A percentile compares a stretch with the other conserved stretches of the same genome.
Conservation (phyloP, 2,797 vertebrate genomes). For the Acridotheres tristis region DNA sequence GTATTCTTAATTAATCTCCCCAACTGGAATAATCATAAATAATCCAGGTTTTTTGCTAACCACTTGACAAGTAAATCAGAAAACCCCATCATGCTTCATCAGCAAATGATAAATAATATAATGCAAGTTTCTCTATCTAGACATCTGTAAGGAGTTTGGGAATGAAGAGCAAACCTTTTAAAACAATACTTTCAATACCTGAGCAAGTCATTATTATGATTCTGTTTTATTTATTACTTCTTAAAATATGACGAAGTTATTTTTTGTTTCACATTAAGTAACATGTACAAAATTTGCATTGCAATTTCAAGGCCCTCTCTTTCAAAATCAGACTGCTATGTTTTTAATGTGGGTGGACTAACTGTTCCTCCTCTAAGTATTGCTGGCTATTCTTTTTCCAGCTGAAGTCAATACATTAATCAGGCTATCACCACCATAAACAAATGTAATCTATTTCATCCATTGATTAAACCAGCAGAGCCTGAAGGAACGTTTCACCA, state of each 20-base stretch:
- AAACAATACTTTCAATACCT: background rate
- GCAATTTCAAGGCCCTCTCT: background rate
- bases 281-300: background rate
- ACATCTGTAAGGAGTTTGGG: background rate
- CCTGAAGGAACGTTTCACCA: constrained; percentile 7
- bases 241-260: background rate
- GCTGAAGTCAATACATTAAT: background rate
- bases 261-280: background rate
- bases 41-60: background rate
- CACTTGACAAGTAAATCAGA: background rate
- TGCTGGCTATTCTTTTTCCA: background rate
- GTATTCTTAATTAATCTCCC: background rate
- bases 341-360: background rate
- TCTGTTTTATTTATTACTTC: background rate
- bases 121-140: background rate
- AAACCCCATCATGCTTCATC: background rate
- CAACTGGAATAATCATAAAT: background rate
- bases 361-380: background rate
- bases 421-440: constrained; percentile 1
- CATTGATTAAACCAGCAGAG: constrained; percentile 40
- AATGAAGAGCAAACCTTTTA: background rate
- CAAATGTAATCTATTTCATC: constrained; percentile 31
- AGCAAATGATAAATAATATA: background rate
- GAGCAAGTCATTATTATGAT: background rate
- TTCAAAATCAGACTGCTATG: background rate